Base-by-base conservation (phyloP, 53 echinoderm and acorn worm species). In the Zoroaster sp. region DNA sequence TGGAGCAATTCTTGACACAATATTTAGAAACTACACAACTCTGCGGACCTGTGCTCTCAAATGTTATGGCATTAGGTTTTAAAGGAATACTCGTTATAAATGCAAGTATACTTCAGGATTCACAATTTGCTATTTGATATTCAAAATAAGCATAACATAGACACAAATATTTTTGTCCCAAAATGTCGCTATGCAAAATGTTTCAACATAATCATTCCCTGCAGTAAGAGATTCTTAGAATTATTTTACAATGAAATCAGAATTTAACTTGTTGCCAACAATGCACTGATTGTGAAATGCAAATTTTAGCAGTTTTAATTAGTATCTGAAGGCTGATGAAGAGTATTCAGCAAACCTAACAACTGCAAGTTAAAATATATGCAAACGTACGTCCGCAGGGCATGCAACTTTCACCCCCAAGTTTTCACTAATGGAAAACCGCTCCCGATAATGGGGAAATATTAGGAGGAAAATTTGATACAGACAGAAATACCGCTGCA, bases 401-500 rank as follows among this genome's bases (percentile, higher is more conserved):
- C 63, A 37, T 11, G 36, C 66, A 81, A 81, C 81, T 81, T 67
- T 81, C 68, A 81, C 81, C 81, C 32, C 68, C 36, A 66, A 81
- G 42, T 42, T 81, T 41, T 23, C 43, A 41, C 81, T 81, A 67
- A 81, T 81, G 81, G 81, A 81, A 43, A 67, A 28, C 34, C 33
- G 59, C 59, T 63, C 59, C 79, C 81, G 42, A 81, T 81, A 81
- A 81, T 63, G 68, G 81, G 81, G 39, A 54, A 55, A 81, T 81
- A 81, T 81, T 43, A 42, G 68, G 46, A 41, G 68, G 51, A 46
- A 39, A 81, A 81, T 81, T 66, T 55, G 81, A 81, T 81, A 81
- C 81, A 81, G 67, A 35, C 81, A 67, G 81, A 81, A 40, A 81
- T 81, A 81, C 81, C 81, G 81, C 81, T 81, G 81, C 66, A 81